Conservation (phyloP, 2,888 invertebrate species). For the Lissonota sp. region DNA sequence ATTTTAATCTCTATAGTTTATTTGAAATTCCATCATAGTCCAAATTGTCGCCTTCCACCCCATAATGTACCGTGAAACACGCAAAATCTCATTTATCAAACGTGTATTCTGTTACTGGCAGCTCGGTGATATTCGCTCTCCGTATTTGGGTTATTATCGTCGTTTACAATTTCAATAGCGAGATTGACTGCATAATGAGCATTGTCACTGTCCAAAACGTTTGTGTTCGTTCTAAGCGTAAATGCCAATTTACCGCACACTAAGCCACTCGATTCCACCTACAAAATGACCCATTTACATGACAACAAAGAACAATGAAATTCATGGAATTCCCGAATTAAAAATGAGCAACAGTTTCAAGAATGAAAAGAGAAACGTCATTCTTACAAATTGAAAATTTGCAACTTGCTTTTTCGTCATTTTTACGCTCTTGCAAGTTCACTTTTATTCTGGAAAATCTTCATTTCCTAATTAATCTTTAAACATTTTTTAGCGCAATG, state of each 20-base stretch:
- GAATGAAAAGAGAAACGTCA: no score
- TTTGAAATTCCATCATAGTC: no score
- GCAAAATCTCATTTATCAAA: constrained; percentile 19
- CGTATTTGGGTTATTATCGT: background rate
- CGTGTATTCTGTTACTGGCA: constrained; percentile 3
- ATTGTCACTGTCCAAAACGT: background rate
- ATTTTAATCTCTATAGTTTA: no score
- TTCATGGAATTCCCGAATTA: no score
- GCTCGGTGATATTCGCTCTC: constrained; percentile 13
- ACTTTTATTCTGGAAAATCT: no score
- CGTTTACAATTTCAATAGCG: constrained; percentile 5
- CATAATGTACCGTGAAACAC: background rate
- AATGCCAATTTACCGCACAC: constrained; percentile 1
- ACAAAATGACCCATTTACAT: background rate
- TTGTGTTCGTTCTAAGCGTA: background rate
- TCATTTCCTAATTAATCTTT: no score
- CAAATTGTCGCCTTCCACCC: no score
- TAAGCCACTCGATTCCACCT: background rate
- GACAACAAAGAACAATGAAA: background rate
- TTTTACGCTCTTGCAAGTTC: no score
- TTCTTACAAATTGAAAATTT: no score
- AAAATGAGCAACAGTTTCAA: no score
- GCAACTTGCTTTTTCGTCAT: no score
- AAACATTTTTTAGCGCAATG: no score
- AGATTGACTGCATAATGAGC: constrained; percentile 8